Evolutionary conservation across 2,113 vertebrate species (phyloP), one percentile per base, ranked within the genome.

Genomic region (Corythoichthys intestinalis): DNA sequence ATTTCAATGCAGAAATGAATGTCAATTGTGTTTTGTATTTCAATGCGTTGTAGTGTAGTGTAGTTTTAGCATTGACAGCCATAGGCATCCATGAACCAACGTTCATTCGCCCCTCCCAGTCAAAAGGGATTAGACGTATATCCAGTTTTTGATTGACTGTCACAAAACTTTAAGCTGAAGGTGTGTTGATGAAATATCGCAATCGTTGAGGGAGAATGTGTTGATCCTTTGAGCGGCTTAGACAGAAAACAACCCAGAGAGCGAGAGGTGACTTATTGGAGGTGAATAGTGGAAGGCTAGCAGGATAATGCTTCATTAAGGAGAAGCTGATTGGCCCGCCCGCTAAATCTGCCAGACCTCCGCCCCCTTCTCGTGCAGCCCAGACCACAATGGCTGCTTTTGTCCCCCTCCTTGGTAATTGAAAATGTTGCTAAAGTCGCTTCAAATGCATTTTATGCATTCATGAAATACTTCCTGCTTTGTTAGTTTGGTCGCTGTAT

Each of bases 321-420:
- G 80, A 82, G 83, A 78, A 44, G 85, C 85, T 70, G 72, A 77
- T 81, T 86, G 80, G 80, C 70, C 75, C 80, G 65, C 7, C 6
- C n/a, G 46, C 12, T 82, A 70, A 85, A 77, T 66, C 85, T 41
- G 37, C 39, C 61, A 34, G 38, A 8, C 15, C 17, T 20, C 72
- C 66, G 66, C 38, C 10, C 12, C 41, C 28, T 15, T 20, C 17
- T 20, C 37, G 53, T 5, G 8, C 15, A 10, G 48, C 64, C 66
- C 49, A 41, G 2, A 37, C 59, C 64, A 78, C 49, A 84, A 83
- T 73, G 58, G 75, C 47, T 15, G 14, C 65, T 71, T 84, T 80
- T 82, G 79, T 88, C 20, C n/a, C 20, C 17, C 50, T 52, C 50
- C 20, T 28, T 28, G 20, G 20, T 28, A 28, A 28, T 28, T 28